These are phyloP conservation scores for Alitta virens DNA, from an alignment of 2,888 invertebrate genomes.

Conservation along the genomic window DNA sequence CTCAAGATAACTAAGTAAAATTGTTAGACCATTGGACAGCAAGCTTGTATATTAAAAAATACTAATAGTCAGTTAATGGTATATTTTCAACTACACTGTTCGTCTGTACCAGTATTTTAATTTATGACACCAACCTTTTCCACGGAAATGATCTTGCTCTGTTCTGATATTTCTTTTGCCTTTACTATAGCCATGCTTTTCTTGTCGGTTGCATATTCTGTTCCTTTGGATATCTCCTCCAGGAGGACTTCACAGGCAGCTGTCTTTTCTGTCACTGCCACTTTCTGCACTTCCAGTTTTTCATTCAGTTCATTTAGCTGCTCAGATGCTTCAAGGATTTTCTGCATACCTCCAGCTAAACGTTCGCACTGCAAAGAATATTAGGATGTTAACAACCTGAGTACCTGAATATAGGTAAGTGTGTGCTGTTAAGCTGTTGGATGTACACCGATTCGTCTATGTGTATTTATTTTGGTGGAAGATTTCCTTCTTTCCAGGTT, in stretches of 20 bases:
- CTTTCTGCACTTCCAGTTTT: conserved; percentile 78
- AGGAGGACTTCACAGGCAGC: conserved; percentile 77
- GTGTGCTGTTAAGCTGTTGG: too few species aligned
- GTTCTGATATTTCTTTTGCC: conserved; percentile 77
- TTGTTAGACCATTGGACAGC: background rate
- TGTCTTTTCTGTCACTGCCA: conserved; percentile 78
- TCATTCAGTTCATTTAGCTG: conserved; percentile 78
- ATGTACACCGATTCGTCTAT: too few species aligned
- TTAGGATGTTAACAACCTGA: too few species aligned
- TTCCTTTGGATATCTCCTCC: conserved; percentile 68
- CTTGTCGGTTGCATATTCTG: conserved; percentile 68
- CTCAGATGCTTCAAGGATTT: conserved; percentile 82
- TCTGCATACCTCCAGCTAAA: conserved; percentile 70
- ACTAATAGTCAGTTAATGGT: background rate
- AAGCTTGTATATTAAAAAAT: background rate
- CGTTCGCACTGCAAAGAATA: conserved; percentile 65
- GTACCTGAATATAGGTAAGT: too few species aligned
- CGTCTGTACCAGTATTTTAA: background rate
- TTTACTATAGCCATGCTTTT: conserved; percentile 78
- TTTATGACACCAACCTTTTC: too few species aligned
- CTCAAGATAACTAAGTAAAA: background rate
- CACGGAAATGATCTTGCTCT: conserved; percentile 73
- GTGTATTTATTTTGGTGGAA: too few species aligned
- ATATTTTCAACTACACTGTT: background rate
- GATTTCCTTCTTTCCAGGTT: too few species aligned